These are phyloP conservation scores for Lepidocyrtoides sp. DNA, from an alignment of 2,888 invertebrate genomes.

Conservation along the genomic window DNA sequence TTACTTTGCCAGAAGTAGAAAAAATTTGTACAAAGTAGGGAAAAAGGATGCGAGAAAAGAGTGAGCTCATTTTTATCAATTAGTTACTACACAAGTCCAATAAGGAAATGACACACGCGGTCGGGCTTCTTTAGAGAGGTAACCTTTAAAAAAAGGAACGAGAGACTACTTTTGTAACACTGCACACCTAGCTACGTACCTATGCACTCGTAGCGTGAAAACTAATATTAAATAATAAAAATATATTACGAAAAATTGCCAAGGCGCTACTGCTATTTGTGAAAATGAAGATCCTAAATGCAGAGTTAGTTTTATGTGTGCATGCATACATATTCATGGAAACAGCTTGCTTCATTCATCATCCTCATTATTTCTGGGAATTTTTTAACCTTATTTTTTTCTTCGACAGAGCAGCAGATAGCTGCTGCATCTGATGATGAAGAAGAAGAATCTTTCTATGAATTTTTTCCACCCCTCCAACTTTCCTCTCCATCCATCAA, in stretches of 20 bases:
- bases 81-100: slow-evolving; percentile 66
- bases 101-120: slow-evolving; percentile 11
- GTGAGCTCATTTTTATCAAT: slow-evolving; percentile 79
- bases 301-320: background rate
- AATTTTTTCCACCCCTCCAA: background rate
- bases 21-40: background rate
- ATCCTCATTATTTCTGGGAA: slow-evolving; percentile 3
- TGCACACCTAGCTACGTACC: background rate
- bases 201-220: background rate
- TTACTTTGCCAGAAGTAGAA: background rate
- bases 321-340: slow-evolving; percentile 51
- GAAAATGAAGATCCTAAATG: too few species aligned
- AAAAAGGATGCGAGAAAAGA: slow-evolving; percentile 34
- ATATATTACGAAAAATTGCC: slow-evolving; percentile 3
- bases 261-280: too few species aligned
- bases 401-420: background rate
- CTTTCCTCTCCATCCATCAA: slow-evolving; percentile 64
- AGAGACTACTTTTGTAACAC: background rate
- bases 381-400: slow-evolving; percentile 22
- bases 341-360: slow-evolving; percentile 49
- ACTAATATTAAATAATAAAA: background rate
- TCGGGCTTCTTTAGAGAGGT: background rate
- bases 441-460: background rate
- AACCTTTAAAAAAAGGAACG: too few species aligned
- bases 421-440: too few species aligned